These are phyloP conservation scores for Sminthurinus aureus DNA, from an alignment of 2,888 invertebrate species.

Conservation along the genomic window DNA sequence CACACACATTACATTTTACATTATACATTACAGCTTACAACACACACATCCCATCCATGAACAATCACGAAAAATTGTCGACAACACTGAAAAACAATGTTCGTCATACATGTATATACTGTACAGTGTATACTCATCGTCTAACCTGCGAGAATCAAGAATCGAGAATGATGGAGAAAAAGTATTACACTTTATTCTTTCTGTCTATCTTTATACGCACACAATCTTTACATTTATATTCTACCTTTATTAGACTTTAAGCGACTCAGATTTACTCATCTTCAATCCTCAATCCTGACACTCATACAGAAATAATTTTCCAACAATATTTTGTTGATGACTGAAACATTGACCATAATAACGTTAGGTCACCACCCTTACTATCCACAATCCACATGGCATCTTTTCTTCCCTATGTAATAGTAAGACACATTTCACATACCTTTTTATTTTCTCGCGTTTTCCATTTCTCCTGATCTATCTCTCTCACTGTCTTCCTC, in stretches of 20 bases:
- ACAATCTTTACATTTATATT: background rate
- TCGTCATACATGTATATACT: too few relatives aligned
- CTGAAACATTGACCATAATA: conserved; percentile 29
- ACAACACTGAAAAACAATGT: background rate
- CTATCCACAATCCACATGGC: conserved; percentile 1
- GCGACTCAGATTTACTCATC: background rate
- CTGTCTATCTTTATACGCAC: background rate
- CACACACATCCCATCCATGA: background rate
- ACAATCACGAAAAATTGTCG: conserved; percentile 8
- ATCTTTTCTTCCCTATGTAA: conserved; percentile 13
- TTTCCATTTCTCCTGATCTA: conserved; percentile 5
- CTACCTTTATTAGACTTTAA: background rate
- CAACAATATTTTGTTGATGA: conserved; percentile 19
- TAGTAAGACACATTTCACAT: too few relatives aligned
- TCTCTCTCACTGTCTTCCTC: background rate
- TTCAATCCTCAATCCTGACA: background rate
- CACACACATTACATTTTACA: background rate
- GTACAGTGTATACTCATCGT: too few relatives aligned
- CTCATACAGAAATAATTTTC: conserved; percentile 7
- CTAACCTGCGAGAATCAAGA: too few relatives aligned
- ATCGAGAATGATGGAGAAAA: background rate
- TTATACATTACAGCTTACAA: too few relatives aligned
- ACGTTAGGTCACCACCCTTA: conserved; percentile 33
- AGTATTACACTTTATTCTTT: background rate
- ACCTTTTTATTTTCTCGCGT: background rate